Conservation (phyloP, 2,113 vertebrate species). For the Protobothrops flavoviridis region DNA sequence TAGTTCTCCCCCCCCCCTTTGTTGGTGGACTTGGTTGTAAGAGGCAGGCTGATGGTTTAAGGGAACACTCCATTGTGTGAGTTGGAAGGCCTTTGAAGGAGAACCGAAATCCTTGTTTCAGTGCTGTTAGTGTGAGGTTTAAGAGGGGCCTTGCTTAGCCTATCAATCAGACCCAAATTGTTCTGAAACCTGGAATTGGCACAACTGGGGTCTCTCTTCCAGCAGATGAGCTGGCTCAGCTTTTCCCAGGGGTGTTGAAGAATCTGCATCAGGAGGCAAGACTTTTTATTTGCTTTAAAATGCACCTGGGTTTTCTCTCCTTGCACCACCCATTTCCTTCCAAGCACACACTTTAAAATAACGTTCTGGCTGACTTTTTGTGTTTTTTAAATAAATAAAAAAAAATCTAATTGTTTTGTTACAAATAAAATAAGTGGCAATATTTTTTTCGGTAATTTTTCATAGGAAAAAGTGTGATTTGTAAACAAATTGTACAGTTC, state of each 20-base stretch:
- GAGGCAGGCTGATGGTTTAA: rapidly evolving
- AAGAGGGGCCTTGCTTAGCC: background rate
- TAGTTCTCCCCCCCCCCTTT: too few species aligned
- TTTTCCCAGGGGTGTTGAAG: slow-evolving; percentile 43
- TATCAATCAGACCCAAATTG: rapidly evolving
- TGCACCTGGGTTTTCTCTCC: slow-evolving; percentile 6
- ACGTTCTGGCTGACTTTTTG: slow-evolving; percentile 61
- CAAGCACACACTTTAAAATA: slow-evolving; percentile 34
- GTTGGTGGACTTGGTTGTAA: background rate
- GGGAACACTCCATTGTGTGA: background rate
- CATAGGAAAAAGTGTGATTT: slow-evolving; percentile 79
- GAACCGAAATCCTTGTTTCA: rapidly evolving
- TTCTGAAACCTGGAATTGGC: background rate
- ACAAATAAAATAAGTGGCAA: slow-evolving; percentile 66
- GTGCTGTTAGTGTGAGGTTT: background rate
- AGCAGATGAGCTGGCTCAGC: background rate
- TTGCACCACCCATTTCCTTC: slow-evolving; percentile 8
- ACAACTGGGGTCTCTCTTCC: background rate
- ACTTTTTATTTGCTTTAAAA: background rate
- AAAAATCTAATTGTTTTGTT: slow-evolving; percentile 47
- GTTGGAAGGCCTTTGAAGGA: background rate
- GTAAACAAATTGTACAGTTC: slow-evolving; percentile 84
- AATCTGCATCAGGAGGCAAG: slow-evolving; percentile 7
- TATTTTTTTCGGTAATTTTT: slow-evolving; percentile 69
- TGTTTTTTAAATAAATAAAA: slow-evolving; percentile 34